These are phyloP conservation scores for Raillietiella orientalis DNA, from an alignment of 2,888 invertebrate species.

Conservation along the genomic window DNA sequence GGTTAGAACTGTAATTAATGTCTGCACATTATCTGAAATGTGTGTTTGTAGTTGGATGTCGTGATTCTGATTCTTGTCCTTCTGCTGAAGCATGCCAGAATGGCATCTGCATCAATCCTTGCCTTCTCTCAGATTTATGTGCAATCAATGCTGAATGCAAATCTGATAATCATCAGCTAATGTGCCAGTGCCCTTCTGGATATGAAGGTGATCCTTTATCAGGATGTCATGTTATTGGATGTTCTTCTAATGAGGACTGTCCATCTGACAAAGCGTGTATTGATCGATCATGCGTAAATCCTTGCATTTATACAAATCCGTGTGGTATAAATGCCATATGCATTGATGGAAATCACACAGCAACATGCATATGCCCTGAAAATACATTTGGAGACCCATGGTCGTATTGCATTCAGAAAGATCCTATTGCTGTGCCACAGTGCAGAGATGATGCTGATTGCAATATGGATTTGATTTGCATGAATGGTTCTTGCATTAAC, in stretches of 20 bases:
- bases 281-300: slow-evolving; percentile 41
- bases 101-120: slow-evolving; percentile 35
- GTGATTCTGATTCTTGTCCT: slow-evolving; percentile 47
- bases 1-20: too few species aligned
- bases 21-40: too few species aligned
- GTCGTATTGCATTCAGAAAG: slow-evolving; percentile 22
- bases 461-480: slow-evolving; percentile 39
- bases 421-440: too few species aligned
- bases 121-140: slow-evolving; percentile 13
- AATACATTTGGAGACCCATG: slow-evolving; percentile 10
- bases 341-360: slow-evolving; percentile 9
- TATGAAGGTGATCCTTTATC: slow-evolving; percentile 12
- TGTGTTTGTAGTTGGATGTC: slow-evolving; percentile 35
- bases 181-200: slow-evolving; percentile 47
- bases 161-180: slow-evolving; percentile 17
- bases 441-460: slow-evolving; percentile 55
- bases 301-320: slow-evolving; percentile 28
- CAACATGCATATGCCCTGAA: slow-evolving; percentile 8
- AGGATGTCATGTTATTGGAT: slow-evolving; percentile 15
- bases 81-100: slow-evolving; percentile 50
- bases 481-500: slow-evolving; percentile 45
- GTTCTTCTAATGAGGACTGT: slow-evolving; percentile 57
- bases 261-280: slow-evolving; percentile 38
- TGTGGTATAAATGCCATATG: slow-evolving; percentile 10
- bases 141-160: slow-evolving; percentile 19